Conservation (phyloP, 2,797 vertebrate species). For the Darevskia nairensis region DNA sequence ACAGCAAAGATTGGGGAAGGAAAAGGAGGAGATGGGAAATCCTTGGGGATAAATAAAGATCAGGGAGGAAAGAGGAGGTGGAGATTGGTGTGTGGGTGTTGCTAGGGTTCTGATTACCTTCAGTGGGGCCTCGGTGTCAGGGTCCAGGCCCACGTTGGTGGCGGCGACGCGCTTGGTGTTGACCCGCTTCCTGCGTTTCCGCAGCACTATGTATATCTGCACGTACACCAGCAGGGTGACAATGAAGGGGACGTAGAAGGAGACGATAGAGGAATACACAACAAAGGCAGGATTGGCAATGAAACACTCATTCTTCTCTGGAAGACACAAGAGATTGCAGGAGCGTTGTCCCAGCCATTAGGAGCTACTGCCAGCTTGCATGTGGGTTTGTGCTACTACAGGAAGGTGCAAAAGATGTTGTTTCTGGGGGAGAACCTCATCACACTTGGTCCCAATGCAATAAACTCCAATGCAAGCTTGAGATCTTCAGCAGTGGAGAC, state of each 20-base stretch:
- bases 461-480: background rate
- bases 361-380: fast-evolving
- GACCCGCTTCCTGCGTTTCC: slow-evolving; percentile 92
- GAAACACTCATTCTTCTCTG: slow-evolving; percentile 94
- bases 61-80: fast-evolving
- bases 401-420: background rate
- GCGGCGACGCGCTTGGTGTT: slow-evolving; percentile 89
- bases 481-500: background rate
- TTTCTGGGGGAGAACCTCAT: background rate
- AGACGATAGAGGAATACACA: slow-evolving; percentile 97
- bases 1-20: fast-evolving
- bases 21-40: fast-evolving
- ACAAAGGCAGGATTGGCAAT: slow-evolving; percentile 98
- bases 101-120: slow-evolving; percentile 81
- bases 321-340: slow-evolving; percentile 51
- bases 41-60: background rate
- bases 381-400: background rate
- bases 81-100: background rate
- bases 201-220: slow-evolving; percentile 97
- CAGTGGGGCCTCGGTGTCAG: slow-evolving; percentile 80
- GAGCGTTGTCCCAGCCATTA: background rate
- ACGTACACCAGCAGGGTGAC: slow-evolving; percentile 98
- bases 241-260: slow-evolving; percentile 99
- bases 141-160: slow-evolving; percentile 75
- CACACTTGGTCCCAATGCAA: background rate